A percentile compares a stretch with the other conserved stretches of the same genome.
These are phyloP conservation scores for Rhogogaster chlorosoma DNA, from an alignment of 2,888 invertebrate species.

Conservation along the genomic window DNA sequence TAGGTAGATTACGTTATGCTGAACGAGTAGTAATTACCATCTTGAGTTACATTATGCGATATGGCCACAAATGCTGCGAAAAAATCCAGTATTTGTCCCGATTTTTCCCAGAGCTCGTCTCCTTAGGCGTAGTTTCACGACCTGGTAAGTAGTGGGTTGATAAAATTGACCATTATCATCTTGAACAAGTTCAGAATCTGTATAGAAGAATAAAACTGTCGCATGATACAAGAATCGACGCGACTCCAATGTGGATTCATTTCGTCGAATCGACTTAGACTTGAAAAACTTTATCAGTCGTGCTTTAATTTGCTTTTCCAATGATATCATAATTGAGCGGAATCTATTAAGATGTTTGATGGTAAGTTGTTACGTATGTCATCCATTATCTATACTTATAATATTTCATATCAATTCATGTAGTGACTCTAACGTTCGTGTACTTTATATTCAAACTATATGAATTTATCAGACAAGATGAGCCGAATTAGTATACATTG, in stretches of 20 bases:
- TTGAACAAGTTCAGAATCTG: background rate
- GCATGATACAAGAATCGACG: background rate
- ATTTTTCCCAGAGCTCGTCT: background rate
- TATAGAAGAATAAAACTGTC: background rate
- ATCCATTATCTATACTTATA: background rate
- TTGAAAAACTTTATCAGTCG: background rate
- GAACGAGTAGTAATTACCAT: background rate
- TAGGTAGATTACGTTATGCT: background rate
- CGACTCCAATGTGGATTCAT: background rate
- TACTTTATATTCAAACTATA: no score
- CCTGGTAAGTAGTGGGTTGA: no score
- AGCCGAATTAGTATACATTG: no score
- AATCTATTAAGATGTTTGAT: background rate
- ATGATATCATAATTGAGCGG: background rate
- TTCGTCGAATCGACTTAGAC: background rate
- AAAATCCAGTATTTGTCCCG: background rate
- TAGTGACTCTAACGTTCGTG: no score
- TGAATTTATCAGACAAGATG: no score
- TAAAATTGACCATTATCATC: background rate
- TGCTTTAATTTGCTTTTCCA: background rate
- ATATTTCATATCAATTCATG: no score
- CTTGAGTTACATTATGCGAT: background rate
- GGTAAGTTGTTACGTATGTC: background rate
- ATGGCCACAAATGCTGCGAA: background rate
- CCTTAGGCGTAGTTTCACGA: background rate